Base-by-base conservation (phyloP, 2,113 vertebrate species). In the Phalacrocorax pelagicus region DNA sequence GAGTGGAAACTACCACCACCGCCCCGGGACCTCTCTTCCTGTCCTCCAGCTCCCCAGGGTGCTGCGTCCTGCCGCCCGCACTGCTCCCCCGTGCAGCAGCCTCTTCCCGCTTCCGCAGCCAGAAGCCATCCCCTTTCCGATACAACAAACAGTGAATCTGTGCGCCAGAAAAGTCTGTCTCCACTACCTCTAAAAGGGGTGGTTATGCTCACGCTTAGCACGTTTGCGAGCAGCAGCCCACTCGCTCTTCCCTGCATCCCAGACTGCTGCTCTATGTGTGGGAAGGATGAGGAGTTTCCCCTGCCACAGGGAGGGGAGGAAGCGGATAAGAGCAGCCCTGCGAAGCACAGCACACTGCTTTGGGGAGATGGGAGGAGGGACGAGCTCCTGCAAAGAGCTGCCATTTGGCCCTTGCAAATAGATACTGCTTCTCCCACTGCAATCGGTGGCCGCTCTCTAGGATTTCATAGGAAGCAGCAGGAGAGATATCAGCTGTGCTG, bases 401-500 rank as follows among this genome's bases (percentile, higher is more conserved):
- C 86, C 46, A 52, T 75, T 92, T 92, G 86, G 81, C 78, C 62
- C 62, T 75, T 13, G 2, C 72, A 92, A 82, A 70, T 11, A 77
- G 77, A 58, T 84, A 6, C 62, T 77, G 49, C 78, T 80, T 81
- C 91, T 85, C 46, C 74, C 92, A 90, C 58, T 4, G 3, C n/a
- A 30, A 65, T 21, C 5, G 0, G 75, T 86, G 67, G 72, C 89
- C 58, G 40, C 78, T 95, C 95, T 86, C 93, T 91, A 95, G 77
- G 65, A 83, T 95, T 96, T 95, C 94, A 91, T 6, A 92, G 83
- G 89, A 95, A 95, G 91, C 2, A 3, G 89, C 24, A 0, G 89
- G 86, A 96, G 69, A 92, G 73, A 3, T 27, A 94, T 79, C 95
- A 97, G 95, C 96, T 97, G 95, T 79, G 89, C 91, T 63, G 83